A percentile compares a stretch with the other conserved stretches of the same genome.
Evolutionary conservation across 2,113 vertebrate species (phyloP).

Genomic region (Colius striatus): DNA sequence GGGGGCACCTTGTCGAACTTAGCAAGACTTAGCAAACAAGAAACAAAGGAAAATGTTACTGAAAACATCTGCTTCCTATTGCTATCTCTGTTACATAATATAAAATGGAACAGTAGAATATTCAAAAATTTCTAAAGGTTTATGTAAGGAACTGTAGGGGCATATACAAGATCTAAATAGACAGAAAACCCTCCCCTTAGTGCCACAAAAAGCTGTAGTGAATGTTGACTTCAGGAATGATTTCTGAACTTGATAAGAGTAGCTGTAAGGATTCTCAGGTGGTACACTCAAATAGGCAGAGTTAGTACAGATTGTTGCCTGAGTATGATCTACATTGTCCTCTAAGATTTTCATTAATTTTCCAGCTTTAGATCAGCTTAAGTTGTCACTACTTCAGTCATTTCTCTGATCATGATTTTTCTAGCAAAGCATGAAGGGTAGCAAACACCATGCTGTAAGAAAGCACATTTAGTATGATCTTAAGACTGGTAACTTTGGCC

Average conservation of each 20-base stretch:
- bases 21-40: not conserved
- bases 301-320: not conserved
- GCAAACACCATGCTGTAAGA: not conserved
- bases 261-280: not conserved
- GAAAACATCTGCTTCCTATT: not conserved
- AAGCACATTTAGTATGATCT: not conserved
- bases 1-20: conserved; percentile 90
- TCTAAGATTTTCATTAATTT: not conserved
- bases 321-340: not conserved
- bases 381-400: not conserved
- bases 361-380: not conserved
- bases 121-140: not conserved
- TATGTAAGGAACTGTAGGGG: not conserved
- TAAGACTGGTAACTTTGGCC: not conserved
- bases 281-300: not conserved
- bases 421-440: not conserved
- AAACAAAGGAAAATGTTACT: not conserved
- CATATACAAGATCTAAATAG: not conserved
- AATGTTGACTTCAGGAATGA: not conserved
- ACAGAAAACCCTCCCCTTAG: not conserved
- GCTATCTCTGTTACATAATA: not conserved
- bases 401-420: not conserved
- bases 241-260: not conserved
- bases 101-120: not conserved
- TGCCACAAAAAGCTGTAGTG: not conserved